phyloP scores from a whole-genome alignment of 1,140 invertebrate genomes.

The Bombus waltoni region DNA sequence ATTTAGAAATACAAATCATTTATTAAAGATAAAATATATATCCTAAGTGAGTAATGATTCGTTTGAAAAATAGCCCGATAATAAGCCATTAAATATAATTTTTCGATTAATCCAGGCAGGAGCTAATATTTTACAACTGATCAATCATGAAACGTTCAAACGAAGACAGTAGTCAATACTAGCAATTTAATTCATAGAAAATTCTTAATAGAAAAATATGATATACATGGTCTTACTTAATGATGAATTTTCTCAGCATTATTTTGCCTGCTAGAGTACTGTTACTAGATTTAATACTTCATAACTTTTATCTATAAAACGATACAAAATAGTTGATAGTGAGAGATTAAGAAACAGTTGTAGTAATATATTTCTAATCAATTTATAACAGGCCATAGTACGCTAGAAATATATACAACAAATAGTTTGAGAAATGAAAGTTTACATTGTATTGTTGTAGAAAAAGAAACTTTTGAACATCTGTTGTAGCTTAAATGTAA shows the following conservation, averaged over 20 bases:
- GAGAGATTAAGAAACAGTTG: not conserved
- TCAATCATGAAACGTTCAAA: not conserved
- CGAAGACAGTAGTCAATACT: not conserved
- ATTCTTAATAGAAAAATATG: not conserved
- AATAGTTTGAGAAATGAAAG: not conserved
- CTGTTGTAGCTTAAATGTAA: not conserved
- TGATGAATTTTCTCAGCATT: not conserved
- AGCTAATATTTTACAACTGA: not conserved
- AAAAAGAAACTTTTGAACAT: not conserved
- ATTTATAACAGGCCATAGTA: not conserved
- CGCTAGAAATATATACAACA: not conserved
- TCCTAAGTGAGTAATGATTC: too few relatives aligned
- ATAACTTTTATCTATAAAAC: not conserved
- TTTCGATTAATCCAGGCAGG: not conserved
- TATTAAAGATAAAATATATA: not conserved
- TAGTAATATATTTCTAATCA: not conserved
- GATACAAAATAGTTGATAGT: not conserved
- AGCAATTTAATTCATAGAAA: not conserved
- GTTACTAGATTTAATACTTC: not conserved
- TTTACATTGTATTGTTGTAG: not conserved
- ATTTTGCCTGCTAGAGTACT: not conserved
- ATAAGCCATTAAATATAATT: too few relatives aligned
- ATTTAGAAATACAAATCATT: not conserved
- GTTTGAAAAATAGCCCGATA: too few relatives aligned
- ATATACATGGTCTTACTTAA: not conserved